Percentiles rank a stretch among this genome's conserved stretches.
Evolutionary conservation across 2,113 vertebrate genomes (phyloP).

Genomic region (Gymnarchus niloticus): DNA sequence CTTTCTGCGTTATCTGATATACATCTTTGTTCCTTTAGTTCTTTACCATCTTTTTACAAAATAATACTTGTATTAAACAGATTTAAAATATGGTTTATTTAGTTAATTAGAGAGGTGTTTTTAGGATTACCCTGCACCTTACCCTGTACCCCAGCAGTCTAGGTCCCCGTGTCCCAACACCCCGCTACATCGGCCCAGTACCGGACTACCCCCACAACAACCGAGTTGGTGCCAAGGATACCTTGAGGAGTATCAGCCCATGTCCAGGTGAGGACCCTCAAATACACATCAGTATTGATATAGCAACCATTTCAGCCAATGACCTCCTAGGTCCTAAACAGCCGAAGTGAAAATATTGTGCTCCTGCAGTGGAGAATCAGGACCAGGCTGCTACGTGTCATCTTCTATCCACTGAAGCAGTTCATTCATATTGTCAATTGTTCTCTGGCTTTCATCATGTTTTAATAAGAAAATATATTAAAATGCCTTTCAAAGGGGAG

Average conservation of each 20-base stretch:
- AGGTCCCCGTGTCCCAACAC: constrained; percentile 56
- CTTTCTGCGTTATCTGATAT: too few relatives aligned
- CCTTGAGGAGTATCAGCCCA: constrained; percentile 65
- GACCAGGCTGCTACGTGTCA: not conserved
- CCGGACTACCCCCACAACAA: constrained; percentile 70
- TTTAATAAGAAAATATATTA: not conserved
- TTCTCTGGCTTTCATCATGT: not conserved
- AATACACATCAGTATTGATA: too few relatives aligned
- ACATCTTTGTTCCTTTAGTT: too few relatives aligned
- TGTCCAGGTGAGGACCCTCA: constrained; percentile 63
- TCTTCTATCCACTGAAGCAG: not conserved
- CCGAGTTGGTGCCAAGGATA: constrained; percentile 68
- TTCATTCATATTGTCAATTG: not conserved
- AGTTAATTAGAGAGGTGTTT: not conserved
- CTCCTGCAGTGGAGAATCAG: too few relatives aligned
- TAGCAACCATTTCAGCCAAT: too few relatives aligned
- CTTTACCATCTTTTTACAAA: too few relatives aligned
- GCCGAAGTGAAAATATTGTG: too few relatives aligned
- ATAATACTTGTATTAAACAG: too few relatives aligned
- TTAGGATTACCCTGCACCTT: not conserved
- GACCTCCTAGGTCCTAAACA: too few relatives aligned
- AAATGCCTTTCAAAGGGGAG: not conserved
- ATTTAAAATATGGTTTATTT: too few relatives aligned
- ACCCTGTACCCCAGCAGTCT: constrained; percentile 68
- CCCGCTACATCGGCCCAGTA: constrained; percentile 60